A percentile compares a stretch with the other conserved stretches of the same genome.
These are phyloP conservation scores for Dichetophora obliterata DNA, from an alignment of 2,888 invertebrate species.

Conservation along the genomic window DNA sequence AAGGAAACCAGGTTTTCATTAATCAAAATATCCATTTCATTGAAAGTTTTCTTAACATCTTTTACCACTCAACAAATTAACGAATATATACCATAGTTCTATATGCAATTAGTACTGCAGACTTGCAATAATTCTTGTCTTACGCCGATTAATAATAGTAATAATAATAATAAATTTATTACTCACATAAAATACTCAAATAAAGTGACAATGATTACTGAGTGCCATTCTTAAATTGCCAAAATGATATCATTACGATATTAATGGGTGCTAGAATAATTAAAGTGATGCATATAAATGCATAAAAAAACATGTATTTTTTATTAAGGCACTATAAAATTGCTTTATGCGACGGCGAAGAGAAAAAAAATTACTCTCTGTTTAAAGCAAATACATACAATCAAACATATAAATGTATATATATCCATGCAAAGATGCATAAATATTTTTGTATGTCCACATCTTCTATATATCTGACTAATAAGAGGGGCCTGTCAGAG, in stretches of 20 bases:
- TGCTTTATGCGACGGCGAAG: neutral
- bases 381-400: neutral
- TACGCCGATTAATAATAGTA: too few species aligned
- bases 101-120: too few species aligned
- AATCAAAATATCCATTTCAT: neutral
- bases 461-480: neutral
- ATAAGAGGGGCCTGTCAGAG: slow-evolving; percentile 33
- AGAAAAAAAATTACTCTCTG: neutral
- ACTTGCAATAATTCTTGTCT: too few species aligned
- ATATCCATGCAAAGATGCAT: neutral
- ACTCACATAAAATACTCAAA: too few species aligned
- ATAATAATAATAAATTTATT: too few species aligned
- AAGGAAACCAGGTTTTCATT: too few species aligned
- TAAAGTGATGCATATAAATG: neutral
- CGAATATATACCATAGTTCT: neutral
- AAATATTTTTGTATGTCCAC: neutral
- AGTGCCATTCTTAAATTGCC: neutral
- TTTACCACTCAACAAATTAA: neutral
- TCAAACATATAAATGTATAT: neutral
- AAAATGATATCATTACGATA: neutral
- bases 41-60: neutral
- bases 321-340: neutral
- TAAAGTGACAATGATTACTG: neutral
- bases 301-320: neutral
- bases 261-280: neutral